These are phyloP conservation scores for Archips xylosteana DNA, from an alignment of 2,888 invertebrate species.

Conservation along the genomic window DNA sequence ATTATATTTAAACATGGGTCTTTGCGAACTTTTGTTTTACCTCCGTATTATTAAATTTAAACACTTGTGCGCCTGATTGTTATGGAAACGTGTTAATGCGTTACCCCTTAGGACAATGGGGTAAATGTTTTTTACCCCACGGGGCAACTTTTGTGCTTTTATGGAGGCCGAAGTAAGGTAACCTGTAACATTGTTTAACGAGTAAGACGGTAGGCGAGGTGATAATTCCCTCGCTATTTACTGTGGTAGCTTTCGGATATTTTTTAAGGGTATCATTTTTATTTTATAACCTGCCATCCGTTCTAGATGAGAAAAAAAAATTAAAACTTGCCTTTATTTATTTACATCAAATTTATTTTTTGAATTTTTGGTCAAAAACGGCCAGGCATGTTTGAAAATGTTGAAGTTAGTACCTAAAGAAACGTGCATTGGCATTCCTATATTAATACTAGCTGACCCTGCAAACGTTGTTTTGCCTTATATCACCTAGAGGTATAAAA, in stretches of 20 bases:
- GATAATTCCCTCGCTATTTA: conserved; percentile 39
- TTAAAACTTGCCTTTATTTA: too few relatives aligned
- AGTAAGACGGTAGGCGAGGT: conserved; percentile 41
- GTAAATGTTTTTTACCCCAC: conserved; percentile 38
- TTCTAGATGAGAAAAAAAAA: too few relatives aligned
- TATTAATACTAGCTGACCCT: too few relatives aligned
- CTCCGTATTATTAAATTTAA: background rate
- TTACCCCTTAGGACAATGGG: conserved; percentile 43
- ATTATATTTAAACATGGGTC: too few relatives aligned
- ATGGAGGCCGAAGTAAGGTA: conserved; percentile 22
- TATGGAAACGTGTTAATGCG: conserved; percentile 38
- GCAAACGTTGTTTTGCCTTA: too few relatives aligned
- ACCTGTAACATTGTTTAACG: conserved; percentile 30
- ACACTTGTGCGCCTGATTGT: conserved; percentile 20
- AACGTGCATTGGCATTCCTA: too few relatives aligned
- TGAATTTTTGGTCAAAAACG: too few relatives aligned
- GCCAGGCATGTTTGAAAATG: too few relatives aligned
- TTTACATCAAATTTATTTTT: too few relatives aligned
- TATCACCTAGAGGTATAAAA: too few relatives aligned
- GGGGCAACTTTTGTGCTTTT: conserved; percentile 27
- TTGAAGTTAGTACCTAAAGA: too few relatives aligned
- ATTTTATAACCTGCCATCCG: background rate
- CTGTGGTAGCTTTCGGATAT: conserved; percentile 9
- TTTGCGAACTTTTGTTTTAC: too few relatives aligned
- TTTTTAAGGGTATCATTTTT: conserved; percentile 1